A percentile compares a stretch with the other conserved stretches of the same genome.
These are phyloP conservation scores for Chouioia cunea DNA, from an alignment of 2,888 invertebrate genomes.

Conservation along the genomic window DNA sequence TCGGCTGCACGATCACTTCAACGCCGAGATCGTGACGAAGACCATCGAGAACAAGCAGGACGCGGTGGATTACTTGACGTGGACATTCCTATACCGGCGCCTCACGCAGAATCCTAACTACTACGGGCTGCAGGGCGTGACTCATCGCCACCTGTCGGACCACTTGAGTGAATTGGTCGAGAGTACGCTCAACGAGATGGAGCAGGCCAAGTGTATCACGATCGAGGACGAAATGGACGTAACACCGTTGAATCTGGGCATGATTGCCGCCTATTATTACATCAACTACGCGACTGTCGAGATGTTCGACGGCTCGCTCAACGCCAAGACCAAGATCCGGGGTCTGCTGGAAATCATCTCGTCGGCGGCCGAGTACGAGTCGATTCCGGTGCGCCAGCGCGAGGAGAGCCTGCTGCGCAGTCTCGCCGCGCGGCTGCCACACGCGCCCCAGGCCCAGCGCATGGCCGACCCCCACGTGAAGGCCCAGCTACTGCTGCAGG, in stretches of 20 bases:
- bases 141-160: slow-evolving; percentile 97
- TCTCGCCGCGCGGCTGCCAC: slow-evolving; percentile 77
- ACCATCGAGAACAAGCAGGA: slow-evolving; percentile 99
- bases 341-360: slow-evolving; percentile 98
- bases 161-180: slow-evolving; percentile 98
- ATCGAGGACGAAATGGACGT: slow-evolving; percentile 99
- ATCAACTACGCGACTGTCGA: slow-evolving; percentile 99
- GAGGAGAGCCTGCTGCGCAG: slow-evolving; percentile 89
- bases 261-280: slow-evolving; percentile 99
- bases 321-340: slow-evolving; percentile 96
- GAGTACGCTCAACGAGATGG: slow-evolving; percentile 91
- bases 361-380: slow-evolving; percentile 96
- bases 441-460: slow-evolving; percentile 65
- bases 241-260: slow-evolving; percentile 95
- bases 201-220: slow-evolving; percentile 97
- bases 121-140: slow-evolving; percentile 96
- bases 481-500: slow-evolving; percentile 94
- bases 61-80: slow-evolving; percentile 98
- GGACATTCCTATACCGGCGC: slow-evolving; percentile 97
- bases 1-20: slow-evolving; percentile 98
- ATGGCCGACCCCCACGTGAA: slow-evolving; percentile 94
- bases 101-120: slow-evolving; percentile 99
- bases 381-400: slow-evolving; percentile 92
- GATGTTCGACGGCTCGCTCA: slow-evolving; percentile 95
- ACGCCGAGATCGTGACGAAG: slow-evolving; percentile 99